phyloP scores from a whole-genome alignment of 92 coral and sea anemone species.

The Palythoa grandiflora region DNA sequence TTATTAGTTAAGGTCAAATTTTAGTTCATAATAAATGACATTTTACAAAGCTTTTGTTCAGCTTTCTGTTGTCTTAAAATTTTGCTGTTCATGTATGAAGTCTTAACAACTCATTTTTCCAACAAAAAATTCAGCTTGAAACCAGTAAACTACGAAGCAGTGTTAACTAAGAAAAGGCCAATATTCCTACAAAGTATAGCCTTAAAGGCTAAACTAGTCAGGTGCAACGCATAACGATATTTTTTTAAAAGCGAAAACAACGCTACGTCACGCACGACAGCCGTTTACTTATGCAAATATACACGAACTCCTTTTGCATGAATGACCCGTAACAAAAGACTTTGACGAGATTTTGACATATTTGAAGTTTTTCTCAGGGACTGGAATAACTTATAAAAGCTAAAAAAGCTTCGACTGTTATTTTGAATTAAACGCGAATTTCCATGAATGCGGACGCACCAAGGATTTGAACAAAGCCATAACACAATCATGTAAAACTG shows the following conservation, averaged over 20 bases:
- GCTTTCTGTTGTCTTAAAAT: no score
- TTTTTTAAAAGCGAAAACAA: not conserved
- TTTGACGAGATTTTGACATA: conserved; percentile 44
- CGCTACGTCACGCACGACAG: not conserved
- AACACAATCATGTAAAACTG: not conserved
- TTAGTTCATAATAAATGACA: no score
- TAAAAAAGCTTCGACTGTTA: conserved; percentile 45
- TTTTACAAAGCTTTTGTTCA: no score
- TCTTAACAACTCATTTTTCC: no score
- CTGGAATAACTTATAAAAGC: conserved; percentile 38
- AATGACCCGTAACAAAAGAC: conserved; percentile 23
- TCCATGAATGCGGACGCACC: conserved; percentile 34
- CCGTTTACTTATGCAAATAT: conserved; percentile 24
- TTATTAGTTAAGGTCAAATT: no score
- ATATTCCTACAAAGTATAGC: not conserved
- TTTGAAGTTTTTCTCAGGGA: conserved; percentile 38
- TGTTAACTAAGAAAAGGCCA: not conserved
- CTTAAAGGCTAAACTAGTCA: no score
- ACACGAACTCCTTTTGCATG: conserved; percentile 8
- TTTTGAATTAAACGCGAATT: conserved; percentile 27
- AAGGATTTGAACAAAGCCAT: not conserved
- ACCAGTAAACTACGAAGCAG: no score
- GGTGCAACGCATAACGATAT: not conserved
- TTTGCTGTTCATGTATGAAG: no score
- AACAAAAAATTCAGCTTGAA: no score